Conservation (phyloP, 53 echinoderm and acorn worm species). For the Mesocentrotus franciscanus region DNA sequence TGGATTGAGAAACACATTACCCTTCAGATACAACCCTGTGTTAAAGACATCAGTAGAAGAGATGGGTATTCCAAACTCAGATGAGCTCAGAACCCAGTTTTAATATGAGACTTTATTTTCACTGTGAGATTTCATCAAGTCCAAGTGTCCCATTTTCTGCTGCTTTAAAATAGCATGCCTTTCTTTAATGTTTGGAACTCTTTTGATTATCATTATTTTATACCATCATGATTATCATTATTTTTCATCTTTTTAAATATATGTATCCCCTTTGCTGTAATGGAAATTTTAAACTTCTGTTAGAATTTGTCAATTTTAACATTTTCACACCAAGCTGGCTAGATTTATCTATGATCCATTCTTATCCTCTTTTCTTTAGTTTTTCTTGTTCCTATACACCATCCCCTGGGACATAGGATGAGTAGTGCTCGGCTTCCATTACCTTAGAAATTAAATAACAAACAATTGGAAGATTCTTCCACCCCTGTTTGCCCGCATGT, state of each 20-base stretch:
- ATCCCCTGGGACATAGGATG: not conserved
- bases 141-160: not conserved
- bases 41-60: not conserved
- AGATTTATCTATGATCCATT: not conserved
- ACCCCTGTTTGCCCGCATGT: not conserved
- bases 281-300: not conserved
- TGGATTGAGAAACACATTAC: slow-evolving; percentile 18
- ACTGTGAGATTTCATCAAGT: not conserved
- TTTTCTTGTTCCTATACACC: slow-evolving; percentile 15
- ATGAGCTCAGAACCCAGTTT: not conserved
- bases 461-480: not conserved
- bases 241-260: no score
- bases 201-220: not conserved
- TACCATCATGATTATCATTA: no score
- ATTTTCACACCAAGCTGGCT: not conserved
- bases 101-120: not conserved
- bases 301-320: not conserved
- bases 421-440: slow-evolving; percentile 5
- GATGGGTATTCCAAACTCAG: not conserved
- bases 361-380: not conserved
- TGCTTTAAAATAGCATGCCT: no score
- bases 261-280: not conserved
- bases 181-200: not conserved
- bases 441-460: slow-evolving; percentile 22
- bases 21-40: not conserved